Percentiles rank a stretch among this genome's conserved stretches.
phyloP scores from a whole-genome alignment of 2,888 invertebrate genomes.

The Harmothoe impar region DNA sequence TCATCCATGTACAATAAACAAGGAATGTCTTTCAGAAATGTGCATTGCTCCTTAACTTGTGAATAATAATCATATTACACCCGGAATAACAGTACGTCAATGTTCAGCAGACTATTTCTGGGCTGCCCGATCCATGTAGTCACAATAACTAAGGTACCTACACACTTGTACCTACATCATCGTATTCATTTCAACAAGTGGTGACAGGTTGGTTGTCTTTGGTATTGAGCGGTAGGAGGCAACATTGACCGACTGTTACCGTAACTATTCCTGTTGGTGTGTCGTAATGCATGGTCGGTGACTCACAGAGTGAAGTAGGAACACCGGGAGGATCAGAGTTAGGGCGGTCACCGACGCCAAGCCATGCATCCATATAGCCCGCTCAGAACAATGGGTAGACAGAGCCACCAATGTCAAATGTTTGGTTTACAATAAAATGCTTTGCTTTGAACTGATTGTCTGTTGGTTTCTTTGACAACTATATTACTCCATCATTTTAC shows the following conservation, averaged over 20 bases:
- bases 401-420: background rate
- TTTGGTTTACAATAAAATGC: slow-evolving; percentile 57
- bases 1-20: background rate
- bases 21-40: slow-evolving; percentile 40
- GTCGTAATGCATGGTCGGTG: background rate
- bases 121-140: background rate
- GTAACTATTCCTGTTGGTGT: background rate
- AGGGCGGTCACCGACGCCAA: background rate
- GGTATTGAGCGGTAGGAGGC: too few relatives aligned
- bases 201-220: background rate
- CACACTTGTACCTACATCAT: background rate
- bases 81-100: background rate
- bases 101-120: background rate
- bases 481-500: too few relatives aligned
- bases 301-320: background rate
- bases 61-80: background rate
- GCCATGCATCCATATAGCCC: background rate
- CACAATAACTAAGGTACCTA: background rate
- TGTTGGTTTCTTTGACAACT: too few relatives aligned
- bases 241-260: too few relatives aligned
- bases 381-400: background rate
- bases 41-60: slow-evolving; percentile 34
- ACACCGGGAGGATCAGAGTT: background rate
- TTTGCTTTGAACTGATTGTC: slow-evolving; percentile 24
- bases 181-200: background rate